Conservation (phyloP, 2,888 invertebrate species). For the Callosobruchus maculatus region DNA sequence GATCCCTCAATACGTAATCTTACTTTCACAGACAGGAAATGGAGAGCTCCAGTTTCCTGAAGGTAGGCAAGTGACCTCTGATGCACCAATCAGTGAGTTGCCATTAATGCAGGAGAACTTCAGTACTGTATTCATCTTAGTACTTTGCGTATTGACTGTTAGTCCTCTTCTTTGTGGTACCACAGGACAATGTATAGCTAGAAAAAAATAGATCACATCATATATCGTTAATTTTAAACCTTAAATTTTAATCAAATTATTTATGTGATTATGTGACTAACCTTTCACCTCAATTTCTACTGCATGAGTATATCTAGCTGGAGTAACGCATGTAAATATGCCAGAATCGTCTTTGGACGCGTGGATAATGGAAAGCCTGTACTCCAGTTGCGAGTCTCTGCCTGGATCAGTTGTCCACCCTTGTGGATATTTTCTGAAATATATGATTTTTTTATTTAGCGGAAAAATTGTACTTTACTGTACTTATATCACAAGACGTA, state of each 20-base stretch:
- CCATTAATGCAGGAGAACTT: slow-evolving; percentile 76
- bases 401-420: slow-evolving; percentile 82
- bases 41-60: slow-evolving; percentile 85
- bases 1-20: slow-evolving; percentile 35
- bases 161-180: slow-evolving; percentile 71
- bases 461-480: no score
- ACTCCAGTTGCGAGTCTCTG: slow-evolving; percentile 75
- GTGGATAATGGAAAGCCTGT: slow-evolving; percentile 74
- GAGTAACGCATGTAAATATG: slow-evolving; percentile 78
- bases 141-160: slow-evolving; percentile 67
- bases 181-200: slow-evolving; percentile 74
- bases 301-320: slow-evolving; percentile 75
- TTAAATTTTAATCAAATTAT: no score
- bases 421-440: slow-evolving; percentile 70
- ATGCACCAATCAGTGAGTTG: slow-evolving; percentile 74
- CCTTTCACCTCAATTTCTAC: slow-evolving; percentile 79
- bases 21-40: slow-evolving; percentile 78
- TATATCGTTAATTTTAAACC: no score
- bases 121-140: slow-evolving; percentile 71
- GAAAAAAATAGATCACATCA: background rate
- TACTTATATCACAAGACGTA: no score
- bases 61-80: slow-evolving; percentile 71
- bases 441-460: no score
- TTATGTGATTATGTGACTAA: slow-evolving; percentile 30
- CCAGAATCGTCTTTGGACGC: slow-evolving; percentile 84